Evolutionary conservation across 2,888 invertebrate genomes (phyloP).

Genomic region (Aphodius granarius): DNA sequence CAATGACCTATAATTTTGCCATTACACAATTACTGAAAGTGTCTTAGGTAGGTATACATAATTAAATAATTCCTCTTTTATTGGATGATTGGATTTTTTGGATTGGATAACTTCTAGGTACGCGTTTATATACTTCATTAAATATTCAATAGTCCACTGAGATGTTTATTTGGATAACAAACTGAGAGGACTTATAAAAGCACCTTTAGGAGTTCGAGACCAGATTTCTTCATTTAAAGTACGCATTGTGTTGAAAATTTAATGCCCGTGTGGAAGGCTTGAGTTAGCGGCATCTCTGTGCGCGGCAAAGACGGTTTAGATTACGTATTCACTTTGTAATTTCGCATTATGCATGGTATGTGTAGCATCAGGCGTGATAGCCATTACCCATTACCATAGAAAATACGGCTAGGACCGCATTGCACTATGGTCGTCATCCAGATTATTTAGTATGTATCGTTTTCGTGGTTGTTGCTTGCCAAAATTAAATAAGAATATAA

Average conservation of each 20-base stretch:
- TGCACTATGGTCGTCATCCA: too few relatives aligned
- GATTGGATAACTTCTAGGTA: too few relatives aligned
- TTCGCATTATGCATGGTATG: constrained; percentile 28
- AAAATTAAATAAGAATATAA: too few relatives aligned
- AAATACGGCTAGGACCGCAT: constrained; percentile 5
- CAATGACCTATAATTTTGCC: too few relatives aligned
- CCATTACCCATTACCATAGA: constrained; percentile 29
- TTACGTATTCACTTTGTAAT: constrained; percentile 30
- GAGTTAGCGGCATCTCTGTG: neutral
- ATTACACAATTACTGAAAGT: too few relatives aligned
- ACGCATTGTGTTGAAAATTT: constrained; percentile 10
- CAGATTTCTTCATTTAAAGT: neutral
- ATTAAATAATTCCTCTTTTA: too few relatives aligned
- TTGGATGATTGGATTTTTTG: too few relatives aligned
- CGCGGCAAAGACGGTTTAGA: constrained; percentile 9
- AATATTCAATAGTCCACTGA: neutral
- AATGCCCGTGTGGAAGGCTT: constrained; percentile 8
- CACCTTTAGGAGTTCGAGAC: neutral
- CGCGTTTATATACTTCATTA: neutral
- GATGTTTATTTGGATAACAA: neutral
- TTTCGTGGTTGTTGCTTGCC: too few relatives aligned
- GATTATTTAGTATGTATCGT: too few relatives aligned
- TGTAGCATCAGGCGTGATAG: constrained; percentile 23
- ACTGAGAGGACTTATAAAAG: neutral
- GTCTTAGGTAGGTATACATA: too few relatives aligned